Conservation (phyloP, 2,888 invertebrate genomes). For the Rotaria magnacalcarata region DNA sequence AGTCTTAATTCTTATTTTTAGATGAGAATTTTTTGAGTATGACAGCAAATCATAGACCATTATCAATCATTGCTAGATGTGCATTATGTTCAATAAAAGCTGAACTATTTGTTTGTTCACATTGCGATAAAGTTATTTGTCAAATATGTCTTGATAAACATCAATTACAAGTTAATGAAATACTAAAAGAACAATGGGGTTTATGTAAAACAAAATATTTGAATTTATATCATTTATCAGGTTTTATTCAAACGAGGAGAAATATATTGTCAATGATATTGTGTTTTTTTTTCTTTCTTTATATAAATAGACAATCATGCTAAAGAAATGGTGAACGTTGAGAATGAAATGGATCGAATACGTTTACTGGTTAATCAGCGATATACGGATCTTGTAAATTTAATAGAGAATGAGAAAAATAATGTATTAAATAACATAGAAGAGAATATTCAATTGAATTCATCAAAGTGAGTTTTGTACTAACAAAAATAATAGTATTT, state of each 20-base stretch:
- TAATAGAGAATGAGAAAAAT: not conserved
- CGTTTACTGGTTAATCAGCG: not conserved
- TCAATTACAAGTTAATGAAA: not conserved
- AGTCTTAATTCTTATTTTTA: not conserved
- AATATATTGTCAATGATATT: not conserved
- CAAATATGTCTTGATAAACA: not conserved
- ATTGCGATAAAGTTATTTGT: constrained; percentile 36
- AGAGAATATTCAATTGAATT: not conserved
- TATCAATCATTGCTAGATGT: not conserved
- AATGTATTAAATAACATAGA: constrained; percentile 31
- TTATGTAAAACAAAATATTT: not conserved
- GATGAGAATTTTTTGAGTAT: not conserved
- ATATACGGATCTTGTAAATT: not conserved
- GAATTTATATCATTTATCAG: not conserved
- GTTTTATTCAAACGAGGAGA: not conserved
- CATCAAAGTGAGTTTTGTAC: not conserved
- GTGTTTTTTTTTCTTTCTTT: not conserved
- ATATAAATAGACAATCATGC: not conserved
- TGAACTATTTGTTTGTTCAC: not conserved
- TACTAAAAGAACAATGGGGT: not conserved
- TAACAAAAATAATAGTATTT: not conserved
- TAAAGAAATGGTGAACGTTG: not conserved
- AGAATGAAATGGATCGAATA: not conserved
- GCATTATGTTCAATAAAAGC: constrained; percentile 1
- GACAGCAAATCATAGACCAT: not conserved